Percentiles rank a stretch among this genome's conserved stretches.
Conservation (phyloP, 2,888 invertebrate species). For the Incurvaria masculella region DNA sequence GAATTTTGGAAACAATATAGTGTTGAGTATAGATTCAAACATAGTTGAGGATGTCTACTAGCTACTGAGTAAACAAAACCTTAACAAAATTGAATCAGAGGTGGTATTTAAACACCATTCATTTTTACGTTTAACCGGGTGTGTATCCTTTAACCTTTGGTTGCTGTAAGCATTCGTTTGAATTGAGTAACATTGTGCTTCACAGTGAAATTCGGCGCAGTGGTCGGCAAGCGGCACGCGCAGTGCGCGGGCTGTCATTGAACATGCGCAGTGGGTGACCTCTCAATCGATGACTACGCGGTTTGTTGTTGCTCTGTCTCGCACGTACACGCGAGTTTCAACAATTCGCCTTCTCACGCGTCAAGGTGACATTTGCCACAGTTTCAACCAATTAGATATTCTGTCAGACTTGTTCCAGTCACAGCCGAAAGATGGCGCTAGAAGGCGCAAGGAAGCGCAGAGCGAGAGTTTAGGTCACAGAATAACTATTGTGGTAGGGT, state of each 20-base stretch:
- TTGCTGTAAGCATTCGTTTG: no score
- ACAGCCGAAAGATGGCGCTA: slow-evolving; percentile 37
- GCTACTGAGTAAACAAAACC: no score
- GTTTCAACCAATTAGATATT: slow-evolving; percentile 25
- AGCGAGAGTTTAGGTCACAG: slow-evolving; percentile 1
- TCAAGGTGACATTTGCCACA: slow-evolving; percentile 27
- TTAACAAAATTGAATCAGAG: no score
- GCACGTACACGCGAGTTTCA: slow-evolving; percentile 19
- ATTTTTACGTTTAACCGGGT: no score
- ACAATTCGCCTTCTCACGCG: slow-evolving; percentile 21
- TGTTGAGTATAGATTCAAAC: no score
- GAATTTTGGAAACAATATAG: no score
- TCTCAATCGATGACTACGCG: slow-evolving; percentile 44
- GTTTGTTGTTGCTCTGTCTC: slow-evolving; percentile 45
- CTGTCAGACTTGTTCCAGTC: slow-evolving; percentile 22
- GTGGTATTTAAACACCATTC: no score
- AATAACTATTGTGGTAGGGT: not conserved
- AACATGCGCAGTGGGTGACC: slow-evolving; percentile 45
- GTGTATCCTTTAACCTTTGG: no score
- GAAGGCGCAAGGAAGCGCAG: slow-evolving; percentile 13
- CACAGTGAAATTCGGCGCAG: no score
- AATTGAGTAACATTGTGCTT: no score
- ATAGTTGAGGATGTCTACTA: no score
- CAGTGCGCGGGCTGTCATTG: slow-evolving; percentile 3
- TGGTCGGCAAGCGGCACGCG: not conserved